These are phyloP conservation scores for Falco peregrinus DNA, from an alignment of 2,797 vertebrate genomes.

Conservation along the genomic window DNA sequence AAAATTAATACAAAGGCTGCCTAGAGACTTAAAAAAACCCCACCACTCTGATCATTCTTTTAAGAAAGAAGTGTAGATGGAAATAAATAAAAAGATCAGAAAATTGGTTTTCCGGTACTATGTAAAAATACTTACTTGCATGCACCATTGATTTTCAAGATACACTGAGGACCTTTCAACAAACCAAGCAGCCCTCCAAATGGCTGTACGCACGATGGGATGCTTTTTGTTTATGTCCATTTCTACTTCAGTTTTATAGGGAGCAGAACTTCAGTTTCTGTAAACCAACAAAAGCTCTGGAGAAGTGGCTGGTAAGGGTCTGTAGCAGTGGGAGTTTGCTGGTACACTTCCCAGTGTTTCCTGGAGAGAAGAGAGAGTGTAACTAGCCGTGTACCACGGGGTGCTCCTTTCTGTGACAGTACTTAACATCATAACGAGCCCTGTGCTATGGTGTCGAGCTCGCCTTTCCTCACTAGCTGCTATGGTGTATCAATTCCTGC, in stretches of 20 bases:
- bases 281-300: background rate
- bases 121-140: background rate
- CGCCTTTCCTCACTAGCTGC: background rate
- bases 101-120: background rate
- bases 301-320: background rate
- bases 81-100: background rate
- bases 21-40: background rate
- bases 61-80: background rate
- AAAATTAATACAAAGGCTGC: background rate
- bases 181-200: background rate
- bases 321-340: background rate
- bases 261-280: background rate
- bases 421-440: background rate
- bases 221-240: too few species aligned
- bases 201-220: rapidly evolving
- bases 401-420: background rate
- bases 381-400: too few species aligned
- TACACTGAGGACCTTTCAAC: background rate
- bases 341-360: background rate
- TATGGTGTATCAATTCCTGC: rapidly evolving
- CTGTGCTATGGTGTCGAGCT: background rate
- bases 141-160: background rate
- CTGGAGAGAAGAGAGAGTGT: background rate
- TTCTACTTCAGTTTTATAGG: background rate
- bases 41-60: background rate